phyloP scores from a whole-genome alignment of 2,113 vertebrate genomes.

The Crotalus tigris region DNA sequence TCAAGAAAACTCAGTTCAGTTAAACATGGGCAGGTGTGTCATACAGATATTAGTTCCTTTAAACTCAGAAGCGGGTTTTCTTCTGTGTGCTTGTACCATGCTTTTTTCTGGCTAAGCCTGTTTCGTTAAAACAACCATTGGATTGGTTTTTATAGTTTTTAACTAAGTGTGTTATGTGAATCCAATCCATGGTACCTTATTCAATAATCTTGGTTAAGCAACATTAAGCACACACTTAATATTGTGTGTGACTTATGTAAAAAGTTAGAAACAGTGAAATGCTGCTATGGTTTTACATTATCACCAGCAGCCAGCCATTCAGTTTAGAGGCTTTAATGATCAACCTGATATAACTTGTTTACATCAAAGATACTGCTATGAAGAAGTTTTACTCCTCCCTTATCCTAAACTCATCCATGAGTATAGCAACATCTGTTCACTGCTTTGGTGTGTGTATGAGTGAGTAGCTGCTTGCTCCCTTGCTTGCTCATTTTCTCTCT shows the following conservation, averaged over 20 bases:
- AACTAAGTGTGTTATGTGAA: not conserved
- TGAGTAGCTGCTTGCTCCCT: not conserved
- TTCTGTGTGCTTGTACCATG: not conserved
- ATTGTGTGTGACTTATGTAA: not conserved
- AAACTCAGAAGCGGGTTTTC: not conserved
- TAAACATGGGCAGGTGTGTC: not conserved
- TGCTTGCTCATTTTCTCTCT: rapidly evolving
- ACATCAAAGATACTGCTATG: not conserved
- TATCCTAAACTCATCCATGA: not conserved
- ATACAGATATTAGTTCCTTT: not conserved
- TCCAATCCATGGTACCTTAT: not conserved
- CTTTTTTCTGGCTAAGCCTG: not conserved
- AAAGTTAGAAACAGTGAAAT: not conserved
- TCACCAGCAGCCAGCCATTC: not conserved
- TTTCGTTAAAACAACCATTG: not conserved
- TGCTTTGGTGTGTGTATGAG: not conserved
- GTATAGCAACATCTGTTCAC: slow-evolving; percentile 30
- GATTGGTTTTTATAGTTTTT: not conserved
- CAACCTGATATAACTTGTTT: not conserved
- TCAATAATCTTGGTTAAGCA: not conserved
- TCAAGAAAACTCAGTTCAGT: not conserved
- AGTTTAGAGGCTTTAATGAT: not conserved
- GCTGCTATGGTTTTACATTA: not conserved
- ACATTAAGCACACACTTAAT: not conserved
- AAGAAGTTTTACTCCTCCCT: not conserved